Base-by-base conservation (phyloP, 2,797 vertebrate genomes). In the Sebastes glaucus region DNA sequence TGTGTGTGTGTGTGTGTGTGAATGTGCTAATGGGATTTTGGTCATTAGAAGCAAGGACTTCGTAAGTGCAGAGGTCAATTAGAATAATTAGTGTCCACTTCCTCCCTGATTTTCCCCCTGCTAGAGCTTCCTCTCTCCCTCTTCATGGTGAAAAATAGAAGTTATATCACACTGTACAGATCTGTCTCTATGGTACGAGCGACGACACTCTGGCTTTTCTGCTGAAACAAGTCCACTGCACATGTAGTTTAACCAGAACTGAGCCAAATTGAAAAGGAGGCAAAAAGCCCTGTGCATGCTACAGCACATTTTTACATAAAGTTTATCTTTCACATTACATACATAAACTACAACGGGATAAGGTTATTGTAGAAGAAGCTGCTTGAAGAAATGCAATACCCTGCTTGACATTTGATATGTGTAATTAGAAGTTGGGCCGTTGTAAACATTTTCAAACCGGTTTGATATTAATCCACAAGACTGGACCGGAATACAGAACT, bases 11-110 rank as follows among this genome's bases (percentile, higher is more conserved):
- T 61, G 38, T 71, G 30, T 10, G 64, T 77, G 25, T 56, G 57
- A 38, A 68, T 63, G 49, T 67, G 74, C 66, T 87, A 86, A 89
- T 92, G 80, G 55, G 18, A 60, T 86, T 81, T 82, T 11, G 65
- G 82, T 85, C 88, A 89, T 91, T 87, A 88, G 66, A 64, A 53
- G 25, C 77, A 90, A 88, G 81, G 77, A 90, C 86, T 87, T n/a
- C 49, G 81, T 80, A 85, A 90, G 76, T 88, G 69, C 71, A 87
- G 79, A 82, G 85, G 88, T 92, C 84, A 88, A 86, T 90, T 86
- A 85, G 67, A 77, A 84, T 84, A 87, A 90, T 93, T 86, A 88
- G 59, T 10, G 1, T 71, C 53, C 57, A 86, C 87, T 86, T 86
- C 83, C 65, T 77, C 52, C 46, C 42, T 75, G 52, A 78, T 79